phyloP scores from a whole-genome alignment of 2,797 vertebrate genomes.

The Takifugu rubripes region DNA sequence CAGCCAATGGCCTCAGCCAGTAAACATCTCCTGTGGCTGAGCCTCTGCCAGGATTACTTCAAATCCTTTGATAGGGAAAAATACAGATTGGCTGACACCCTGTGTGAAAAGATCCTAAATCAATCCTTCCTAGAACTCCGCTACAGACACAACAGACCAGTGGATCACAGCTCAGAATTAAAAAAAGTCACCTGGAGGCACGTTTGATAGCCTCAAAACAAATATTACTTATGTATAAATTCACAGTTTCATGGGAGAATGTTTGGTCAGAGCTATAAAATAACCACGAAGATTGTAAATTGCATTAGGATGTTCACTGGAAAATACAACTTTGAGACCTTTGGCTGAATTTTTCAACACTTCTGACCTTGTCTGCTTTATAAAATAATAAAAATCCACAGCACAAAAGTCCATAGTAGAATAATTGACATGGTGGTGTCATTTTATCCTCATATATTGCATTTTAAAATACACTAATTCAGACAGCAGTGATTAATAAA shows the following conservation, averaged over 20 bases:
- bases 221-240: too few relatives aligned
- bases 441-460: neutral
- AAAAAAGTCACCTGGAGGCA: neutral
- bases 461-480: neutral
- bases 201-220: too few relatives aligned
- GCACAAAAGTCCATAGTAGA: neutral
- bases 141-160: constrained; percentile 16
- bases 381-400: neutral
- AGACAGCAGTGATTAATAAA: neutral
- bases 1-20: constrained; percentile 43
- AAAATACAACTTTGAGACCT: neutral
- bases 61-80: constrained; percentile 43
- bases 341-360: neutral
- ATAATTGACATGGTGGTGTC: neutral
- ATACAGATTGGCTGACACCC: constrained; percentile 30
- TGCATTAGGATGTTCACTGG: neutral
- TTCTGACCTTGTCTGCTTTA: neutral
- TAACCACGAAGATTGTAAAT: too few relatives aligned
- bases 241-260: too few relatives aligned
- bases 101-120: constrained; percentile 35
- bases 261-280: too few relatives aligned
- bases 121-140: constrained; percentile 25
- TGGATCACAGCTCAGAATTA: constrained; percentile 7
- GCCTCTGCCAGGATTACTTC: constrained; percentile 66
- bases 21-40: constrained; percentile 60